Percentiles rank a stretch among this genome's conserved stretches.
These are phyloP conservation scores for Calameuta idolon DNA, from an alignment of 2,888 invertebrate genomes.

Conservation along the genomic window DNA sequence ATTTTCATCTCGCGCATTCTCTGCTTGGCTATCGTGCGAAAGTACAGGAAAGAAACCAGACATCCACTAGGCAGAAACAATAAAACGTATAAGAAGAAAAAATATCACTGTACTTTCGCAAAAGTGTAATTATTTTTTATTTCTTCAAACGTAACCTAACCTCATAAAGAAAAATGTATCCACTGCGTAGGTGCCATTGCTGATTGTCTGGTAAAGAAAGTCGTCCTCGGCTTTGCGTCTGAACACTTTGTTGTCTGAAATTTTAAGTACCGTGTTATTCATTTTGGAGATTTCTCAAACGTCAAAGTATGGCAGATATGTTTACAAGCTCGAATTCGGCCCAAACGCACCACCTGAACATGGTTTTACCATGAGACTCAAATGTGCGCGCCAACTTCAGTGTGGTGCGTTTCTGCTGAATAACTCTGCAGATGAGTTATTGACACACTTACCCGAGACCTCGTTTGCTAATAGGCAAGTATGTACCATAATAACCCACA, in stretches of 20 bases:
- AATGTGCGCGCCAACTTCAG: no score
- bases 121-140: not conserved
- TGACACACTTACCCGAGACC: slow-evolving; percentile 45
- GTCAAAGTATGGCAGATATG: not conserved
- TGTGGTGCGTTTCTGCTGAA: not conserved
- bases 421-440: not conserved
- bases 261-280: slow-evolving; percentile 4
- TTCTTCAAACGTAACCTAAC: slow-evolving; percentile 68
- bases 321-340: no score
- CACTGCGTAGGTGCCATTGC: slow-evolving; percentile 72
- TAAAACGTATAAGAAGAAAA: not conserved
- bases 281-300: not conserved
- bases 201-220: slow-evolving; percentile 69
- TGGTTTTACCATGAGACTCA: no score
- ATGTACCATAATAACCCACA: slow-evolving; percentile 72
- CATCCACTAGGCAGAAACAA: slow-evolving; percentile 72
- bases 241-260: slow-evolving; percentile 68
- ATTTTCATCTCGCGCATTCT: slow-evolving; percentile 63
- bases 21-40: slow-evolving; percentile 74
- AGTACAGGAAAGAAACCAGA: slow-evolving; percentile 78
- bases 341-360: no score
- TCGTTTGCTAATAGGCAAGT: slow-evolving; percentile 54
- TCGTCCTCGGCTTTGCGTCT: slow-evolving; percentile 64
- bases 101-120: not conserved
- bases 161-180: slow-evolving; percentile 76